Evolutionary conservation across 2,113 vertebrate species (phyloP).

Genomic region (Pardalotus punctatus): DNA sequence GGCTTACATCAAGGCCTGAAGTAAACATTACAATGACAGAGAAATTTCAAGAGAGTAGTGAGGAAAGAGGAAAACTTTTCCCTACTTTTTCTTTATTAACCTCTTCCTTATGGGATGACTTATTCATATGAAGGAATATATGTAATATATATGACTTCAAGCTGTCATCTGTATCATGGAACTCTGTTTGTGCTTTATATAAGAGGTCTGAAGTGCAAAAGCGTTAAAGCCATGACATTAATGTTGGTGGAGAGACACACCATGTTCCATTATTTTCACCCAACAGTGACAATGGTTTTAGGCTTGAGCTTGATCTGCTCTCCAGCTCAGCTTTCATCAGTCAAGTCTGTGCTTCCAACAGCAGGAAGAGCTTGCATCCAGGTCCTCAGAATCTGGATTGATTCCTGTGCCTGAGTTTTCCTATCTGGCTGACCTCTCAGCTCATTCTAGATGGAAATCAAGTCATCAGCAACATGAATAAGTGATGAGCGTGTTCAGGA

Average conservation of each 20-base stretch:
- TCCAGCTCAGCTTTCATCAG: background rate
- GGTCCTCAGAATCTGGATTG: background rate
- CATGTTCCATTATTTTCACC: background rate
- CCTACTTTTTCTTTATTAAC: background rate
- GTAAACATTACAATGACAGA: background rate
- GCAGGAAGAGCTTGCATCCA: background rate
- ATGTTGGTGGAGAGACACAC: background rate
- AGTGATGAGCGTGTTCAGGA: background rate
- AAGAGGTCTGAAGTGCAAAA: background rate
- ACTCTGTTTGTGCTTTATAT: background rate
- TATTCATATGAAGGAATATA: background rate
- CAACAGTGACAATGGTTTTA: accelerated
- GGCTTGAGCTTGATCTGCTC: background rate
- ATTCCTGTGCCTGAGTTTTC: background rate
- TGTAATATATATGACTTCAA: background rate
- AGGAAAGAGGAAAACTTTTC: background rate
- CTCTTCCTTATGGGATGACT: background rate
- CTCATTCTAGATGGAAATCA: background rate
- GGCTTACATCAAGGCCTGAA: background rate
- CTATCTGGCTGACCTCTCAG: background rate
- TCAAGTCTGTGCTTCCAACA: background rate
- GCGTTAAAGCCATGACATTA: background rate
- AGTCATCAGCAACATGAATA: background rate
- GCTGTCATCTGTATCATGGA: background rate
- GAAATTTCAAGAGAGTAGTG: accelerated